These are phyloP conservation scores for Formica exsecta DNA, from an alignment of 1,140 invertebrate genomes.

Conservation along the genomic window DNA sequence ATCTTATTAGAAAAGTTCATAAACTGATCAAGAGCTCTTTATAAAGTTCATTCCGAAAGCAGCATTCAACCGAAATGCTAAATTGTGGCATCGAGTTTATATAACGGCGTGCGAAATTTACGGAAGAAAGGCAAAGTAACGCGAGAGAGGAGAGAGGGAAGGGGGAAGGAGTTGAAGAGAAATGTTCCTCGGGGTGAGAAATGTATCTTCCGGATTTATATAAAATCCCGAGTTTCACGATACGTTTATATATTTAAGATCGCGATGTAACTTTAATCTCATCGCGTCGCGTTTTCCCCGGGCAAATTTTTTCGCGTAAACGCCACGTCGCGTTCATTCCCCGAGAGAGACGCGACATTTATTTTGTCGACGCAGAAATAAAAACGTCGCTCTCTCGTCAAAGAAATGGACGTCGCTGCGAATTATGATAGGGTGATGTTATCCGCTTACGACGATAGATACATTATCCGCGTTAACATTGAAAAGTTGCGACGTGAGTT, in stretches of 20 bases:
- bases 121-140: not conserved
- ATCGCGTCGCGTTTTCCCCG: not conserved
- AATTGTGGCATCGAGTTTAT: not conserved
- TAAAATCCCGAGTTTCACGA: not conserved
- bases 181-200: not conserved
- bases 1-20: slow-evolving; percentile 53
- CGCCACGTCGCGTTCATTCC: not conserved
- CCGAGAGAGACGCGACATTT: slow-evolving; percentile 12
- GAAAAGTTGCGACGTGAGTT: not conserved
- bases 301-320: not conserved
- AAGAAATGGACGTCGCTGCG: not conserved
- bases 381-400: slow-evolving; percentile 40
- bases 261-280: slow-evolving; percentile 45
- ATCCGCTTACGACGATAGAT: slow-evolving; percentile 34
- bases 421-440: not conserved
- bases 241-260: slow-evolving; percentile 6
- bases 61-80: not conserved
- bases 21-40: slow-evolving; percentile 41
- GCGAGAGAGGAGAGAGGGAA: too few relatives aligned
- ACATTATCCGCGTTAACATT: slow-evolving; percentile 1
- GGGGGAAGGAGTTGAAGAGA: too few relatives aligned
- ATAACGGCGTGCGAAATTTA: not conserved
- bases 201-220: not conserved
- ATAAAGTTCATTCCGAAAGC: slow-evolving; percentile 18
- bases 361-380: slow-evolving; percentile 42